These are phyloP conservation scores for Apotomis turbidana DNA, from an alignment of 2,888 invertebrate species.

Conservation along the genomic window DNA sequence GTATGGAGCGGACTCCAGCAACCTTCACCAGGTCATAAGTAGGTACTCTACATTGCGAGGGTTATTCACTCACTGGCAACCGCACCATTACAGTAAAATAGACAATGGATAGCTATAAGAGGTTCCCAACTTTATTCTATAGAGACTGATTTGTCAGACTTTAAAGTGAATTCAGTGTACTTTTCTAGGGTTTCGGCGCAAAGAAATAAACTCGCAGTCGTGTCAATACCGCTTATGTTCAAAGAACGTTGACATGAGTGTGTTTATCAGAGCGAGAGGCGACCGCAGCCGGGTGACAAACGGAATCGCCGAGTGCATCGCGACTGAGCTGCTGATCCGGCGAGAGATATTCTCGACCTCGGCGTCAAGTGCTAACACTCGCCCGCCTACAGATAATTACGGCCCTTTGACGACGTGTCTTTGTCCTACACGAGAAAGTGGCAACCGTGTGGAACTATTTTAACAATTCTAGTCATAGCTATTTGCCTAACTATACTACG, in stretches of 20 bases:
- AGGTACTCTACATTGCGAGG: too few relatives aligned
- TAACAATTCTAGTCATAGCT: constrained; percentile 29
- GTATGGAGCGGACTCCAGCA: too few relatives aligned
- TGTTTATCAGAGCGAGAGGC: constrained; percentile 78
- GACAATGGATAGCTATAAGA: too few relatives aligned
- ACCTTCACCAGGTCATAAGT: too few relatives aligned
- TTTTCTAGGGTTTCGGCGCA: constrained; percentile 44
- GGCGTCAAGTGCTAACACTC: constrained; percentile 78
- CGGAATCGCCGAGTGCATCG: constrained; percentile 81
- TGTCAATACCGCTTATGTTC: constrained; percentile 69
- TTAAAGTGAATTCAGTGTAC: constrained; percentile 28
- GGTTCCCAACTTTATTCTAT: too few relatives aligned
- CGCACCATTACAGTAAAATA: too few relatives aligned
- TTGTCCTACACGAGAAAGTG: constrained; percentile 66
- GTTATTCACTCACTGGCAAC: too few relatives aligned
- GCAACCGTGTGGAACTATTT: constrained; percentile 62
- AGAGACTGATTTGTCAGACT: too few relatives aligned
- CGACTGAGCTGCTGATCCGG: constrained; percentile 80
- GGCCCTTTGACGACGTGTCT: constrained; percentile 74
- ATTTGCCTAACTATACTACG: constrained; percentile 15
- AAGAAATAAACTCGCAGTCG: constrained; percentile 55
- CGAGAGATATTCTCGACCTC: constrained; percentile 79
- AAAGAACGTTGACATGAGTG: constrained; percentile 74
- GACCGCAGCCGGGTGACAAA: constrained; percentile 78
- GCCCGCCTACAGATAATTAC: constrained; percentile 78